Evolutionary conservation across 2,113 vertebrate genomes (phyloP).

Genomic region (Ochotona princeps): DNA sequence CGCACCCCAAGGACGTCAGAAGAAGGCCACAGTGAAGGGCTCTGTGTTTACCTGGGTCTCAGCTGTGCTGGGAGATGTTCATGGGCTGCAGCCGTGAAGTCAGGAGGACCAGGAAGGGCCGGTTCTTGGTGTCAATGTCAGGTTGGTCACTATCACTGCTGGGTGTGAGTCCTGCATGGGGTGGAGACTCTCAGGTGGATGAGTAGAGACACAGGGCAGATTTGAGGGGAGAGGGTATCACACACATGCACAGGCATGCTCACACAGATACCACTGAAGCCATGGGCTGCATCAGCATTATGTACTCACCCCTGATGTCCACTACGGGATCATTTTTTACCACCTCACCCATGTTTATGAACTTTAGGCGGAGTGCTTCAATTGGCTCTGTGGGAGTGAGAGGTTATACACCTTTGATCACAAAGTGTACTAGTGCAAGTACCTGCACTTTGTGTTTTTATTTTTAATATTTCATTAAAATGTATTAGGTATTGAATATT

Average conservation of each 20-base stretch:
- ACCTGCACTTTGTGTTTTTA: no score
- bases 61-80: slow-evolving; percentile 85
- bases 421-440: neutral
- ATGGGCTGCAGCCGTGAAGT: slow-evolving; percentile 86
- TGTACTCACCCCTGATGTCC: neutral
- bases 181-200: no score
- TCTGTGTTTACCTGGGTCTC: slow-evolving; percentile 80
- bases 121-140: slow-evolving; percentile 59
- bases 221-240: neutral
- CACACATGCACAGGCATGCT: neutral
- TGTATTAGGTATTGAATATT: no score
- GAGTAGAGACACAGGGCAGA: neutral
- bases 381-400: slow-evolving; percentile 78
- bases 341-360: no score
- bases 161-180: neutral
- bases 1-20: slow-evolving; percentile 78
- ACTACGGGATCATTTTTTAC: slow-evolving; percentile 41
- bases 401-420: neutral
- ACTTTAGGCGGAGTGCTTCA: slow-evolving; percentile 84
- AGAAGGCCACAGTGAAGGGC: slow-evolving; percentile 44
- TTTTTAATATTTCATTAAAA: no score
- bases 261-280: neutral
- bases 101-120: slow-evolving; percentile 91
- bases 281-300: neutral
- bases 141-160: slow-evolving; percentile 86